Evolutionary conservation across 1,140 invertebrate species (phyloP).

Genomic region (Carcinoscorpius rotundicauda): DNA sequence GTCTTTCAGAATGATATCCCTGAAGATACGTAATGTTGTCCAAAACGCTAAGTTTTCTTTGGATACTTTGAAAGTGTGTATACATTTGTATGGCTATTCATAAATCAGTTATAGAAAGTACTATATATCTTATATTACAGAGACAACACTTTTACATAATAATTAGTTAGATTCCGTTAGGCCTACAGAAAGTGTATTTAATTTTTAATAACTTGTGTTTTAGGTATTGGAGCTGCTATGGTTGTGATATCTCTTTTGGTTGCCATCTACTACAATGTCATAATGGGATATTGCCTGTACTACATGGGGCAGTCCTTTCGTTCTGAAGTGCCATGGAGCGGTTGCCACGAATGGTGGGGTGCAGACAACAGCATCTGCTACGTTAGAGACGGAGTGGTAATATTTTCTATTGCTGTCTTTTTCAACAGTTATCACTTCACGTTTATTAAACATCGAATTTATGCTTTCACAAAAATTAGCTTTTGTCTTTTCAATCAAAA

Average conservation of each 20-base stretch:
- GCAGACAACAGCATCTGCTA: constrained; percentile 23
- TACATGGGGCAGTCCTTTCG: constrained; percentile 14
- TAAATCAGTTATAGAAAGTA: no score
- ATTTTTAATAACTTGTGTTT: constrained; percentile 21
- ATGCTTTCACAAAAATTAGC: background rate
- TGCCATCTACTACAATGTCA: constrained; percentile 65
- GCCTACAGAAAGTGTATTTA: no score
- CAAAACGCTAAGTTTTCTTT: no score
- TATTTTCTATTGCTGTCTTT: background rate
- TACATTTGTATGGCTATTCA: no score
- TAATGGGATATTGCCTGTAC: constrained; percentile 30
- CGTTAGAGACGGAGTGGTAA: constrained; percentile 13
- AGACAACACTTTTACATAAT: no score
- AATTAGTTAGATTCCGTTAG: no score
- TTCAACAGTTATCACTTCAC: background rate
- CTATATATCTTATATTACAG: background rate
- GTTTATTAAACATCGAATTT: no score
- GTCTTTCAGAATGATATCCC: no score
- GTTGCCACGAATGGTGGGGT: constrained; percentile 25
- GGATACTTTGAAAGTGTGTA: no score
- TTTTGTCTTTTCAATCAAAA: background rate
- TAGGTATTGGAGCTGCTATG: constrained; percentile 68
- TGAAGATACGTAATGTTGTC: no score
- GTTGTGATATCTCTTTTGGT: constrained; percentile 50
- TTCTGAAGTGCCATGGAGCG: constrained; percentile 21